A percentile compares a stretch with the other conserved stretches of the same genome.
These are phyloP conservation scores for Psophia crepitans DNA, from an alignment of 2,113 vertebrate genomes.

Conservation along the genomic window DNA sequence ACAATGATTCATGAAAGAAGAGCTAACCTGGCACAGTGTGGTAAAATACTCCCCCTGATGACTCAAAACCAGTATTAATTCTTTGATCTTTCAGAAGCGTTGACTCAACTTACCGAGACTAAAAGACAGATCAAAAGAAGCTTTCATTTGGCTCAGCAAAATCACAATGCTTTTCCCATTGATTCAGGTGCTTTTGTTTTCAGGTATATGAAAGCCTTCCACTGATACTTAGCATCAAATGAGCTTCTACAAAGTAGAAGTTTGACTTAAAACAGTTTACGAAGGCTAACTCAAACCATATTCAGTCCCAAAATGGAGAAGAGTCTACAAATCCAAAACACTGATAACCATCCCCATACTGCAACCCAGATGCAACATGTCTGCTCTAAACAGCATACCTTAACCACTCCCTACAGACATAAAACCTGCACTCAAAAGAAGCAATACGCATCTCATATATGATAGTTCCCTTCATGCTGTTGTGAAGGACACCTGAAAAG, in stretches of 20 bases:
- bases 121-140: not conserved
- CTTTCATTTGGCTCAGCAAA: not conserved
- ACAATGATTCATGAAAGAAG: not conserved
- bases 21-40: not conserved
- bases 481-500: not conserved
- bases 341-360: not conserved
- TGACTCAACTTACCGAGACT: not conserved
- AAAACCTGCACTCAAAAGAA: not conserved
- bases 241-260: not conserved
- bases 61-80: conserved; percentile 6
- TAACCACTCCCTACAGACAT: not conserved
- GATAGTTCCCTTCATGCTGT: not conserved
- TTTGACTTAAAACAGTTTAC: not conserved
- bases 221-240: not conserved
- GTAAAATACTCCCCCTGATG: conserved; percentile 25
- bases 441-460: rapidly evolving
- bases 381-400: not conserved
- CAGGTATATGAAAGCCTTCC: not conserved
- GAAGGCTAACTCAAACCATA: not conserved
- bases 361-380: not conserved
- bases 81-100: not conserved
- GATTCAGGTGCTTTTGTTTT: not conserved
- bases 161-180: not conserved
- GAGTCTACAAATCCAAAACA: not conserved
- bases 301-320: not conserved